These are phyloP conservation scores for Muraenolepis orangiensis DNA, from an alignment of 2,797 vertebrate genomes.

Conservation along the genomic window DNA sequence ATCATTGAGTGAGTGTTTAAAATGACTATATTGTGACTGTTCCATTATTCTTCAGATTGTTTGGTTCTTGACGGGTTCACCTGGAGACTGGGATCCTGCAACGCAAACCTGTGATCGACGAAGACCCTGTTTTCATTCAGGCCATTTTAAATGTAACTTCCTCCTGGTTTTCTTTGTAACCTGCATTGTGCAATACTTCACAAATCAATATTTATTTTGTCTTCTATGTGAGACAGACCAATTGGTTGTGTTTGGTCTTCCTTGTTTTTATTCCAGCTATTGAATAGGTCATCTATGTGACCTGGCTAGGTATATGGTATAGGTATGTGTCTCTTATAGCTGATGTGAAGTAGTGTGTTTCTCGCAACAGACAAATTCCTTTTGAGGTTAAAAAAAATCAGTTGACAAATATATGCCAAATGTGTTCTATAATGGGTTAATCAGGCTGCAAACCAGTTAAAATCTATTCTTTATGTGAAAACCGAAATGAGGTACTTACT, in stretches of 20 bases:
- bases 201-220: slow-evolving; percentile 47
- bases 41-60: slow-evolving; percentile 60
- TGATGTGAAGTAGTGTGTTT: not conserved
- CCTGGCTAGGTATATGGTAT: not conserved
- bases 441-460: not conserved
- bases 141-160: slow-evolving; percentile 26
- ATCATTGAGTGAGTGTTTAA: not conserved
- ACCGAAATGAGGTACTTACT: not conserved
- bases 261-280: slow-evolving; percentile 11
- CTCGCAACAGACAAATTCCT: not conserved
- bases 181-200: slow-evolving; percentile 24
- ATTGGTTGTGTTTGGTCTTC: not conserved
- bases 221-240: not conserved
- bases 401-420: not conserved
- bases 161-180: slow-evolving; percentile 3
- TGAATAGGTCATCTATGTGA: slow-evolving; percentile 6
- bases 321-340: not conserved
- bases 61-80: slow-evolving; percentile 66
- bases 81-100: slow-evolving; percentile 1
- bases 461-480: not conserved
- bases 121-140: slow-evolving; percentile 17
- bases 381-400: not conserved
- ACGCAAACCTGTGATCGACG: slow-evolving; percentile 6
- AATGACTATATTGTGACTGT: not conserved
- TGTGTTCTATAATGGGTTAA: not conserved